Percentiles rank a stretch among this genome's conserved stretches.
Conservation (phyloP, 2,797 vertebrate genomes). For the Catharus ustulatus region DNA sequence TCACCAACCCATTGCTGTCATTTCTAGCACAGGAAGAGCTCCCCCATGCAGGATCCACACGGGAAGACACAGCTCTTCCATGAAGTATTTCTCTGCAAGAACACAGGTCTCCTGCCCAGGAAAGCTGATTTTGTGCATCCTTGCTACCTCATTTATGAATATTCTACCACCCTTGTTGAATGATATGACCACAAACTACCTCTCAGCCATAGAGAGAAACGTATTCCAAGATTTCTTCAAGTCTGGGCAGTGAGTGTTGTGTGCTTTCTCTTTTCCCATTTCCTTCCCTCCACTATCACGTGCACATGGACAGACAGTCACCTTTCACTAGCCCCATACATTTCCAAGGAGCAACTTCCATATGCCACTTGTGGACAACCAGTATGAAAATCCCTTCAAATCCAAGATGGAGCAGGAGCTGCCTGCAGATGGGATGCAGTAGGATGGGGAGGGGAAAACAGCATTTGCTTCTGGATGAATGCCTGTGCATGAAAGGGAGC, state of each 20-base stretch:
- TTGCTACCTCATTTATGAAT: background rate
- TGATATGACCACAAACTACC: background rate
- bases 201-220: background rate
- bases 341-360: background rate
- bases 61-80: background rate
- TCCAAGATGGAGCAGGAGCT: background rate
- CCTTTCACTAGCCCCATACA: accelerated
- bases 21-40: background rate
- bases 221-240: background rate
- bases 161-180: background rate
- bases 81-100: background rate
- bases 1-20: background rate
- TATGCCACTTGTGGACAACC: background rate
- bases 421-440: background rate
- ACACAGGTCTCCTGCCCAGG: background rate
- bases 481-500: background rate
- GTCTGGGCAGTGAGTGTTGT: accelerated
- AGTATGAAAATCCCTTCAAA: background rate
- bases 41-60: accelerated
- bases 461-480: background rate
- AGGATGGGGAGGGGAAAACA: background rate
- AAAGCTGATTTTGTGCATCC: background rate
- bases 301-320: background rate
- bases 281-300: accelerated
- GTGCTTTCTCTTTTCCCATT: background rate